Evolutionary conservation across 1,140 invertebrate species (phyloP).

Genomic region (Euwallacea fornicatus): DNA sequence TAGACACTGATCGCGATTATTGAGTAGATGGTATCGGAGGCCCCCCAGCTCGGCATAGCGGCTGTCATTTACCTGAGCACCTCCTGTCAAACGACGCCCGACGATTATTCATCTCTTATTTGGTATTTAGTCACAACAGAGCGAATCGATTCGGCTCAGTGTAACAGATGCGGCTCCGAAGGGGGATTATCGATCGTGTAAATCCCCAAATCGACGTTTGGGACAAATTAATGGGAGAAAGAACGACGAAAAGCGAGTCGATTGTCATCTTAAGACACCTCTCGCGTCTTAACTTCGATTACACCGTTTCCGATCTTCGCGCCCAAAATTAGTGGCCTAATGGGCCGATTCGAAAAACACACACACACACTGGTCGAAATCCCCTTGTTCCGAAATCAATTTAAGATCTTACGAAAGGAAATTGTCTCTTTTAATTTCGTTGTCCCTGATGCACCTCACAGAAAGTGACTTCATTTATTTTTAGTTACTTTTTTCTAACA

Average conservation of each 20-base stretch:
- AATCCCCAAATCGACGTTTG: constrained; percentile 1
- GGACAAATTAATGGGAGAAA: constrained; percentile 19
- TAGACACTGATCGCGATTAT: constrained; percentile 48
- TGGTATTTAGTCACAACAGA: constrained; percentile 27
- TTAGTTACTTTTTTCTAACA: neutral
- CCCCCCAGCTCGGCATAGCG: constrained; percentile 48
- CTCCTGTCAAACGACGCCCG: constrained; percentile 50
- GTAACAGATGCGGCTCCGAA: constrained; percentile 7
- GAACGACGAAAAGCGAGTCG: constrained; percentile 18
- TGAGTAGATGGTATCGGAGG: constrained; percentile 48
- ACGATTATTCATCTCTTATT: constrained; percentile 48
- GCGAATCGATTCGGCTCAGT: constrained; percentile 12
- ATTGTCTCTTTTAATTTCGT: constrained; percentile 30
- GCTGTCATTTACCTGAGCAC: constrained; percentile 51
- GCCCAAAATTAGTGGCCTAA: constrained; percentile 34
- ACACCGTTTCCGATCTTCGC: constrained; percentile 33
- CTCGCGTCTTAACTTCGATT: constrained; percentile 36
- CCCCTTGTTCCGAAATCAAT: constrained; percentile 29
- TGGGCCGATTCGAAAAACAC: constrained; percentile 29
- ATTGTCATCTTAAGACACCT: constrained; percentile 33
- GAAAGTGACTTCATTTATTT: neutral
- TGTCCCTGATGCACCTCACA: neutral
- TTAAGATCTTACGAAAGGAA: constrained; percentile 18
- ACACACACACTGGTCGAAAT: constrained; percentile 1
- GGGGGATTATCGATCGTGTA: neutral